Conservation (phyloP, 2,113 vertebrate genomes). For the Amazona vittata region DNA sequence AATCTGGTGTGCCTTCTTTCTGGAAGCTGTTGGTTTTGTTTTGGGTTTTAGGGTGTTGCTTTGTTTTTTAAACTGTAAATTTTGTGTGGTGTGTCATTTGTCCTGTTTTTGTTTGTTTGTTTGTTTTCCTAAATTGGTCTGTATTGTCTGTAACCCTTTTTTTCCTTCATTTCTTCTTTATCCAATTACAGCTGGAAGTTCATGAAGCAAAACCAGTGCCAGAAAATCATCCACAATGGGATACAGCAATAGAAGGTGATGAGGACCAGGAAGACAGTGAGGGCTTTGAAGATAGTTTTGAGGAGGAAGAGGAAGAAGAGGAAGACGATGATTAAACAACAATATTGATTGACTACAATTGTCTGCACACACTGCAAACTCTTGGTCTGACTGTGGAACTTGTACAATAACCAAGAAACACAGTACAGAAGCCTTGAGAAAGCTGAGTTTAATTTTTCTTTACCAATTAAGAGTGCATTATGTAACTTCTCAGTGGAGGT, state of each 20-base stretch:
- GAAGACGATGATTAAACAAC: slow-evolving; percentile 76
- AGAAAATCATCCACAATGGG: slow-evolving; percentile 98
- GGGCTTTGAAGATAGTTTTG: slow-evolving; percentile 98
- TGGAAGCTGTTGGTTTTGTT: background rate
- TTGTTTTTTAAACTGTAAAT: background rate
- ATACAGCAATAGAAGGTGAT: slow-evolving; percentile 95
- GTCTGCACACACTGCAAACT: slow-evolving; percentile 68
- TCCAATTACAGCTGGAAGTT: slow-evolving; percentile 87
- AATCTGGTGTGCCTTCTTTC: background rate
- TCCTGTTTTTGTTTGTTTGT: background rate
- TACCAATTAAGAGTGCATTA: slow-evolving; percentile 74
- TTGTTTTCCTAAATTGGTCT: background rate
- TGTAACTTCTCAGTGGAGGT: slow-evolving; percentile 67
- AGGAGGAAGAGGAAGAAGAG: slow-evolving; percentile 93
- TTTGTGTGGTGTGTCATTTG: background rate
- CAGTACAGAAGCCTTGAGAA: slow-evolving; percentile 69
- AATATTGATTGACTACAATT: slow-evolving; percentile 48
- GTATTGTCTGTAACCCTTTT: background rate
- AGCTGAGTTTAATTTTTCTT: slow-evolving; percentile 70
- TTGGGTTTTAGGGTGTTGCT: background rate
- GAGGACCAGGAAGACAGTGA: slow-evolving; percentile 99
- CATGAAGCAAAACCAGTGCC: slow-evolving; percentile 96
- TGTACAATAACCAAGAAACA: slow-evolving; percentile 71
- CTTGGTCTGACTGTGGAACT: slow-evolving; percentile 73
- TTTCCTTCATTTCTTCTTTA: background rate